Evolutionary conservation across 2,797 vertebrate species (phyloP).

Genomic region (Geotrypetes seraphini): DNA sequence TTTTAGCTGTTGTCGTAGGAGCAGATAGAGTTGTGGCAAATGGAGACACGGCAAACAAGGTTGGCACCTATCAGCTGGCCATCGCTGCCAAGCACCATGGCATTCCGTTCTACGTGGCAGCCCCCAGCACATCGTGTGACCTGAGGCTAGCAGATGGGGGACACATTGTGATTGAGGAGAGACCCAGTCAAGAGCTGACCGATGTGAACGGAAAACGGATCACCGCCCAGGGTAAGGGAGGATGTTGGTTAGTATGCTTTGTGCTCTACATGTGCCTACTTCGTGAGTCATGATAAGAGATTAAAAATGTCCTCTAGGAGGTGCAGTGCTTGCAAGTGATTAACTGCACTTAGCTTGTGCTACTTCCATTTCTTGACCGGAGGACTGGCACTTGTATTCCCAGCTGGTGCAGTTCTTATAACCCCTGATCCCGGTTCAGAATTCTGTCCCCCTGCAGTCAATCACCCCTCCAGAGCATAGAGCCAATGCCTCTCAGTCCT

Average conservation of each 20-base stretch:
- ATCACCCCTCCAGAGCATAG: no score
- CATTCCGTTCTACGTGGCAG: conserved; percentile 85
- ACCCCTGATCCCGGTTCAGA: no score
- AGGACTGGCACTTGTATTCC: no score
- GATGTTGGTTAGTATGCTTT: no score
- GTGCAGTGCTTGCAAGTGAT: no score
- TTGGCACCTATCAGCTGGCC: conserved; percentile 86
- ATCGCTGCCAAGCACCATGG: conserved; percentile 73
- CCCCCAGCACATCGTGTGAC: conserved; percentile 84
- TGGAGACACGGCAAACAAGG: conserved; percentile 85
- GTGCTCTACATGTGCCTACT: neutral
- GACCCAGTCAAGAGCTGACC: conserved; percentile 74
- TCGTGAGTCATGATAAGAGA: neutral
- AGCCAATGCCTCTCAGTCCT: no score
- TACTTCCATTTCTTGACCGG: no score
- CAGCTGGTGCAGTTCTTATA: no score
- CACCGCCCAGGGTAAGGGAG: conserved; percentile 64
- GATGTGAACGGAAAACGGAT: conserved; percentile 68
- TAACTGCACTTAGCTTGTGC: no score
- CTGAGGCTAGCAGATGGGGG: conserved; percentile 64
- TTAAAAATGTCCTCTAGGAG: no score
- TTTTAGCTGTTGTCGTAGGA: conserved; percentile 77
- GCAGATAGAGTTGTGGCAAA: conserved; percentile 85
- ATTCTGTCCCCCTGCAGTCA: no score
- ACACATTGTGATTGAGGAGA: conserved; percentile 77